Conservation (phyloP, 1,140 invertebrate genomes). For the Drosophila novamexicana region DNA sequence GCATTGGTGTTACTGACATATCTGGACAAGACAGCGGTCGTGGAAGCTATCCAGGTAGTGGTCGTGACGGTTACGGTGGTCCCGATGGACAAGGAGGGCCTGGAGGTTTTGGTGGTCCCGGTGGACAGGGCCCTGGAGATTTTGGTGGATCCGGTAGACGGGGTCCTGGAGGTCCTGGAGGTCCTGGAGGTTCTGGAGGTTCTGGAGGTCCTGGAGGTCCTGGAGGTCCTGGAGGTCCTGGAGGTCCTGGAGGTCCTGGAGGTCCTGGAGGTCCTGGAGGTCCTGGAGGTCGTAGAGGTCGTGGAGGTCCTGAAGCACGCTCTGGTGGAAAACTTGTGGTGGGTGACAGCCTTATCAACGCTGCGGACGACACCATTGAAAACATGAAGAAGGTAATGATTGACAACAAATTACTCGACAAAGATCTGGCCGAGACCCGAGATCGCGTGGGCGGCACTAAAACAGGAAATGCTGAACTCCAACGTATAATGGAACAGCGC, state of each 20-base stretch:
- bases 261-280: slow-evolving; percentile 12
- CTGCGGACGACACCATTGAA: slow-evolving; percentile 57
- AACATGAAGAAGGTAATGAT: slow-evolving; percentile 54
- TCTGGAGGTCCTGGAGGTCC: background rate
- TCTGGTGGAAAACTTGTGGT: slow-evolving; percentile 34
- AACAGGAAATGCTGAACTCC: slow-evolving; percentile 59
- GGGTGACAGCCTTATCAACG: slow-evolving; percentile 65
- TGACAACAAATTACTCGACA: slow-evolving; percentile 61
- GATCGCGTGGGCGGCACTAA: slow-evolving; percentile 45
- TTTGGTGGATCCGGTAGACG: no score
- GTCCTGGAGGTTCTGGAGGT: background rate
- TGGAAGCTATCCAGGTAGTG: background rate
- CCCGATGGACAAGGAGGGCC: background rate
- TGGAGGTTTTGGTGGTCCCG: background rate
- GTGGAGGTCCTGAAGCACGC: background rate
- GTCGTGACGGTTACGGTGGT: background rate
- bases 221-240: background rate
- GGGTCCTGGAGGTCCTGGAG: no score
- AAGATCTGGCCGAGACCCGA: slow-evolving; percentile 37
- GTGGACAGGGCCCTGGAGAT: background rate
- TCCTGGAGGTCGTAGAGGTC: background rate
- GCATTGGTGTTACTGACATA: background rate
- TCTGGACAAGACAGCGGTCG: background rate
- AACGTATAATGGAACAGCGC: slow-evolving; percentile 67
- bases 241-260: background rate